Conservation (phyloP, 2,888 invertebrate genomes). For the Cecidostiba fungosa region DNA sequence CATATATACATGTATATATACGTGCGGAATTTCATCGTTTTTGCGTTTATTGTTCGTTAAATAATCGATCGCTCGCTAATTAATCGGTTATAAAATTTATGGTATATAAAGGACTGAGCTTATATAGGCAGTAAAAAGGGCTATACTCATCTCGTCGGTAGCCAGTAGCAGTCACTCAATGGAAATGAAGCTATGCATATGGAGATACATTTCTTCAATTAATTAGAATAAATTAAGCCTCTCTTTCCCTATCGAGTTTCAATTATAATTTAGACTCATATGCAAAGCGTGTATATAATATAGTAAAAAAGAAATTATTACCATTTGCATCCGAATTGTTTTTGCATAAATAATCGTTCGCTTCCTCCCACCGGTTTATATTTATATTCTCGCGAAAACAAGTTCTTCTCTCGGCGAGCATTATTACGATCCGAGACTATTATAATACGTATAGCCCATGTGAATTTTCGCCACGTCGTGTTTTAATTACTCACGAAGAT, state of each 20-base stretch:
- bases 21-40: background rate
- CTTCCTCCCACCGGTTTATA: background rate
- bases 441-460: background rate
- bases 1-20: no score
- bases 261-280: background rate
- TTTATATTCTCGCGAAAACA: background rate
- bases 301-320: background rate
- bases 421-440: background rate
- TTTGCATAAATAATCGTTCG: constrained; percentile 30
- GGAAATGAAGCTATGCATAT: constrained; percentile 33
- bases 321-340: background rate
- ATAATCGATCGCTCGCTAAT: background rate
- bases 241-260: background rate
- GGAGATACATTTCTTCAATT: background rate
- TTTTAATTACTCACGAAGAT: background rate
- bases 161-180: constrained; percentile 27
- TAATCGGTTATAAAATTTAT: background rate
- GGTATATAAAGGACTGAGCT: background rate
- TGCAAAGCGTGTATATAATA: background rate
- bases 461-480: no score
- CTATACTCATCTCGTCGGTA: background rate
- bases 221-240: constrained; percentile 6
- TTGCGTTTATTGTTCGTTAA: background rate
- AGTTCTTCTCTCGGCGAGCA: background rate
- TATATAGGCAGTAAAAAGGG: background rate